A percentile compares a stretch with the other conserved stretches of the same genome.
These are phyloP conservation scores for Marasmarcha lunaedactyla DNA, from an alignment of 2,888 invertebrate genomes.

Conservation along the genomic window DNA sequence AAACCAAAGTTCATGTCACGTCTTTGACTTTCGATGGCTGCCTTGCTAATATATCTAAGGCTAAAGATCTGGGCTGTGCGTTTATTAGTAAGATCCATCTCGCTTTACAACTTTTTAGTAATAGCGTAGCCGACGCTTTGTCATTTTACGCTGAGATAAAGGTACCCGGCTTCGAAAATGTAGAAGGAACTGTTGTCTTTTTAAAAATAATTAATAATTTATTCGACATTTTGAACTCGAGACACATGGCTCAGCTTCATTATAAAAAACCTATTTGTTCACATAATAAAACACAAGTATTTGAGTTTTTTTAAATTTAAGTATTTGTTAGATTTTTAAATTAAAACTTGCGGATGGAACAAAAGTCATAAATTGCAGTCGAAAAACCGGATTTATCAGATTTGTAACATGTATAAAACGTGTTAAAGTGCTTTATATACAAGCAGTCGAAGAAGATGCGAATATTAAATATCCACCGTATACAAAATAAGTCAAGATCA, in stretches of 20 bases:
- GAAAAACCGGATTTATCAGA: too few species aligned
- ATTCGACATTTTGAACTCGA: conserved; percentile 9
- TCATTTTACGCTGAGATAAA: conserved; percentile 3
- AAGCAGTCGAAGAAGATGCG: too few species aligned
- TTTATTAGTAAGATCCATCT: conserved; percentile 6
- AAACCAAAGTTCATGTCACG: background rate
- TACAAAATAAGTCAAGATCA: too few species aligned
- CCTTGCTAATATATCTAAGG: conserved; percentile 9
- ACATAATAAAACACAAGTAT: conserved; percentile 10
- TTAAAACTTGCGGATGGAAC: too few species aligned
- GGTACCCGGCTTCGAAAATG: background rate
- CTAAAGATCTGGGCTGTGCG: conserved; percentile 7
- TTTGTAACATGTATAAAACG: too few species aligned
- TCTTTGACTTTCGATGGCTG: conserved; percentile 13
- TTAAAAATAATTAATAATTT: conserved; percentile 7
- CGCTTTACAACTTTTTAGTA: conserved; percentile 8
- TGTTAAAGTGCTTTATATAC: too few species aligned
- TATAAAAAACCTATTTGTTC: conserved; percentile 7
- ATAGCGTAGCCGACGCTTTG: conserved; percentile 7
- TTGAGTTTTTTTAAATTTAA: too few species aligned
- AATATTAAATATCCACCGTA: too few species aligned
- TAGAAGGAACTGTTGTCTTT: conserved; percentile 1
- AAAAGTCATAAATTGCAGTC: too few species aligned
- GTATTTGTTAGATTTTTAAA: too few species aligned
- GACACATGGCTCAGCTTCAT: background rate